phyloP scores from a whole-genome alignment of 2,113 vertebrate species.

The Ailurus styani region DNA sequence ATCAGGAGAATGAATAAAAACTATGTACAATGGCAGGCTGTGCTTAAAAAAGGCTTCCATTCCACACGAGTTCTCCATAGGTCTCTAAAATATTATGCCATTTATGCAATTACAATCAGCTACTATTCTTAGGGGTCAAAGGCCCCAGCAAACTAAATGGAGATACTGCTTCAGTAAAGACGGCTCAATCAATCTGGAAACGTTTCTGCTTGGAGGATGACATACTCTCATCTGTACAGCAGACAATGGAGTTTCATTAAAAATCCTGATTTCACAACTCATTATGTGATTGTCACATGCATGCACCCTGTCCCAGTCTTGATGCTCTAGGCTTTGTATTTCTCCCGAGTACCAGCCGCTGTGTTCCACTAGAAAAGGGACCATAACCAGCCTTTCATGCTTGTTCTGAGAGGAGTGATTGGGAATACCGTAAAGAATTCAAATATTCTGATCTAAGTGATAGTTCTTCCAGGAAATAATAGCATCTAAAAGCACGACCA shows the following conservation, averaged over 20 bases:
- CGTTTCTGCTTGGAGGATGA: constrained; percentile 58
- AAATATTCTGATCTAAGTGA: not conserved
- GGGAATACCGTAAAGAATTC: not conserved
- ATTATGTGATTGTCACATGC: constrained; percentile 70
- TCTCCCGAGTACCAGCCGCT: not conserved
- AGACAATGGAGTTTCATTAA: constrained; percentile 72
- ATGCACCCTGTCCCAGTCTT: constrained; percentile 21
- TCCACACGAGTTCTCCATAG: constrained; percentile 47
- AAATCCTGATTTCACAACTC: constrained; percentile 70
- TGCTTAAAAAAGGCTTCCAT: constrained; percentile 41
- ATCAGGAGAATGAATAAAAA: constrained; percentile 47
- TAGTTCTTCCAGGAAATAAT: not conserved
- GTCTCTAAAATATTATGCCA: constrained; percentile 58
- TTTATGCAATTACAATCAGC: constrained; percentile 66
- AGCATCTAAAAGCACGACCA: not conserved
- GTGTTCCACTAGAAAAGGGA: not conserved
- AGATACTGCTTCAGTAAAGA: constrained; percentile 62
- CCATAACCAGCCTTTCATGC: not conserved
- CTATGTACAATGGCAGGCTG: constrained; percentile 11
- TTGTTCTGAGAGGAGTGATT: not conserved
- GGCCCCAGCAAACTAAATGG: constrained; percentile 62
- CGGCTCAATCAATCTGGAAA: constrained; percentile 68
- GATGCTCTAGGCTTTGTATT: constrained; percentile 13
- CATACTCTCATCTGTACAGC: constrained; percentile 7
- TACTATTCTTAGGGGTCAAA: constrained; percentile 68